Percentiles rank a stretch among this genome's conserved stretches.
Evolutionary conservation across 2,888 invertebrate genomes (phyloP).

Genomic region (Cerceris rybyensis): DNA sequence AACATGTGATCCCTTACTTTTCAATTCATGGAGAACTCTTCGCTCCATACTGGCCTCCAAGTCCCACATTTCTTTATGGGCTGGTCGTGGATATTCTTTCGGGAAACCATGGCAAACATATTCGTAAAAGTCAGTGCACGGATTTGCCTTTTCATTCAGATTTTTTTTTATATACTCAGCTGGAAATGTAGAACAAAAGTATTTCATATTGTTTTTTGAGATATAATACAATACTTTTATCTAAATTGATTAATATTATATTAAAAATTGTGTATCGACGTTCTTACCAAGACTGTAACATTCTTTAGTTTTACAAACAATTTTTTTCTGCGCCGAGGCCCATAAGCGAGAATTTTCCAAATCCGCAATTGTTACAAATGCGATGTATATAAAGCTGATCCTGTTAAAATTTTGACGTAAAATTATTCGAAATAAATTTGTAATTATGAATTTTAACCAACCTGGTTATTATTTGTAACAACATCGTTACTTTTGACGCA

Average conservation of each 20-base stretch:
- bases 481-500: no score
- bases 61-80: not conserved
- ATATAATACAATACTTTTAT: no score
- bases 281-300: not conserved
- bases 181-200: not conserved
- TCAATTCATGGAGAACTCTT: not conserved
- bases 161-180: not conserved
- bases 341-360: not conserved
- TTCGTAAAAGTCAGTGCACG: slow-evolving; percentile 1
- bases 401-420: no score
- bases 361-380: not conserved
- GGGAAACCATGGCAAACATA: not conserved
- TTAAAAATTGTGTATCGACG: no score
- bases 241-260: no score
- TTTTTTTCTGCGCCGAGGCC: no score
- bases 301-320: not conserved
- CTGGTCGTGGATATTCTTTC: not conserved
- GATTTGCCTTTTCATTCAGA: not conserved
- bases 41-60: not conserved
- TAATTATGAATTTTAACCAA: no score
- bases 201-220: not conserved
- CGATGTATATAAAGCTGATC: no score
- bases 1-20: not conserved
- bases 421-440: no score
- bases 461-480: no score